Base-by-base conservation (phyloP, 2,113 vertebrate species). In the Dolichallabes microphthalmus region DNA sequence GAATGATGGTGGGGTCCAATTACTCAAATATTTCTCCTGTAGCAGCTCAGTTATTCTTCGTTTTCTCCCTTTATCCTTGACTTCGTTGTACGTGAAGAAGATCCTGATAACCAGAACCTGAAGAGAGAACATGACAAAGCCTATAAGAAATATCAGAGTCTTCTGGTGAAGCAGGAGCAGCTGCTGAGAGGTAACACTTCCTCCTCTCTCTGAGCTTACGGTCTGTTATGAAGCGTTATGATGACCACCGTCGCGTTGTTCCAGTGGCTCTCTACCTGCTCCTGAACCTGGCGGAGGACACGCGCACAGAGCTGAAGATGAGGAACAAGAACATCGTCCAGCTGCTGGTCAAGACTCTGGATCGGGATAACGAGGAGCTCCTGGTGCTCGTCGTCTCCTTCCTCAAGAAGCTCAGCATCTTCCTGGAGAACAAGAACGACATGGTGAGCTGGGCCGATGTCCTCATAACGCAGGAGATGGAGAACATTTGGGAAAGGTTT, bases 401-500 rank as follows among this genome's bases (percentile, higher is more conserved):
- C 93, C 93, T 98, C 88, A 98, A 99, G 94, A 99, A 98, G 90
- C 97, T 98, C 91, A 98, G 97, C 91, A 96, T 98, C 90, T 98
- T 98, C 90, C 92, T 98, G 94, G 96, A 98, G 93, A 98, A 98
- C 94, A 98, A 98, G 92, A 98, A 98, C 22, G 97, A 98, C 86
- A 98, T 99, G 98, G 98, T 99, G 94, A 95, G 93, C 74, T 4
- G 50, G 74, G 74, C 1, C 30, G 45, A 45, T 53, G 50, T 17
- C n/a, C n/a, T 74, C 45, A 2, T 52, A 14, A n/a, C 6, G 19
- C 20, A 17, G 13, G 27, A 68, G n/a, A 32, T 30, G 61, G 64
- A 27, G 64, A 66, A 32, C 4, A 14, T 14, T 4, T 27, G 1
- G 32, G 17, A 9, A 39, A 22, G 22, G 27, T 68, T 20, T 0